Conservation (phyloP, 2,797 vertebrate genomes). For the Scyliorhinus canicula region DNA sequence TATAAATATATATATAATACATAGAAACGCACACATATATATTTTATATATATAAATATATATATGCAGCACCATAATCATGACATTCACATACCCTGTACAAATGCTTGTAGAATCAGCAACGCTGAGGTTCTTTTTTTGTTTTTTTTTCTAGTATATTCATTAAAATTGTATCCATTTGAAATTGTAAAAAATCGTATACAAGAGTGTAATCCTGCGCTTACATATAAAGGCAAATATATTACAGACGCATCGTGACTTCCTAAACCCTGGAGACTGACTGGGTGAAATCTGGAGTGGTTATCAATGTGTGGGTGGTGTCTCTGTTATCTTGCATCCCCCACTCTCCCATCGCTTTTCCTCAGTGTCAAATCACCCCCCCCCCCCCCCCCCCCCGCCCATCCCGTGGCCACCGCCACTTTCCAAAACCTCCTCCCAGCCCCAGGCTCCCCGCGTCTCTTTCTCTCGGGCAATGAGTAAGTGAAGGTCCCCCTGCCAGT, state of each 20-base stretch:
- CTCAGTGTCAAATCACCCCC: not conserved
- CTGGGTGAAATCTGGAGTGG: not conserved
- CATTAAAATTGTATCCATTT: not conserved
- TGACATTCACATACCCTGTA: not conserved
- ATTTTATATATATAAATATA: not conserved
- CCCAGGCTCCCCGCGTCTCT: not conserved
- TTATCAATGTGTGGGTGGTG: not conserved
- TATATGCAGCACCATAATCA: not conserved
- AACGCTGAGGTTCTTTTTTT: not conserved
- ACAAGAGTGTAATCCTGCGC: conserved; percentile 9
- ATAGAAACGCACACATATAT: not conserved
- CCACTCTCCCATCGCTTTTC: too few species aligned
- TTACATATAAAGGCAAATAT: not conserved
- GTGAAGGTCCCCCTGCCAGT: not conserved
- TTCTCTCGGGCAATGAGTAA: not conserved
- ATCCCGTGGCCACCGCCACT: not conserved
- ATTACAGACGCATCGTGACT: not conserved
- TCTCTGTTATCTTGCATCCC: not conserved
- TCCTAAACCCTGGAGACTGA: not conserved
- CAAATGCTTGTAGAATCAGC: conserved; percentile 1
- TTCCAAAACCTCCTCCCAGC: not conserved
- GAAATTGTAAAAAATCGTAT: not conserved
- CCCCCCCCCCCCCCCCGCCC: too few species aligned
- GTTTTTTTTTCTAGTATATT: not conserved
- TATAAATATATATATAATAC: not conserved